Conservation (phyloP, 2,888 invertebrate species). For the Rhorus exstirpatorius region DNA sequence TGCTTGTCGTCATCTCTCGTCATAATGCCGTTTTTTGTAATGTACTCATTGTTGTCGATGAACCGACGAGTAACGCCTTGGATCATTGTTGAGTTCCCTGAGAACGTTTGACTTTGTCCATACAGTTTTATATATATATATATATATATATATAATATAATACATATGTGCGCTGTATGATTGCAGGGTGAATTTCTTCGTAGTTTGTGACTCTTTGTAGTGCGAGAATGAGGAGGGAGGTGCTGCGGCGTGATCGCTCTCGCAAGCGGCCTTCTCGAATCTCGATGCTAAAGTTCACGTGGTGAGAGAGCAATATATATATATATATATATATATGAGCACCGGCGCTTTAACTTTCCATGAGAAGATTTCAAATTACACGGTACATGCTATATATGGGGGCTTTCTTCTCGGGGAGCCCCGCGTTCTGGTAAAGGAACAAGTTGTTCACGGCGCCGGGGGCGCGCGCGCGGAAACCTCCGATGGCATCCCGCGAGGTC, state of each 20-base stretch:
- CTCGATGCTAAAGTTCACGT: conserved; percentile 59
- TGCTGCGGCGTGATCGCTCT: conserved; percentile 80
- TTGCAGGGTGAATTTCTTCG: conserved; percentile 86
- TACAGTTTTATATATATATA: conserved; percentile 11
- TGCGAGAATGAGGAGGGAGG: conserved; percentile 83
- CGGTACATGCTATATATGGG: conserved; percentile 65
- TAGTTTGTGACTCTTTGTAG: conserved; percentile 84
- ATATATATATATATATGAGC: conserved; percentile 29
- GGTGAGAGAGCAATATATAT: conserved; percentile 34
- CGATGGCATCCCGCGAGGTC: conserved; percentile 75
- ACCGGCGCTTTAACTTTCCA: conserved; percentile 73
- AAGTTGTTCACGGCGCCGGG: conserved; percentile 57
- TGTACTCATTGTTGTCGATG: conserved; percentile 56
- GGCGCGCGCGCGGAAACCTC: conserved; percentile 70
- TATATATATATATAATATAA: conserved; percentile 30
- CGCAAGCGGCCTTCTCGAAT: conserved; percentile 45
- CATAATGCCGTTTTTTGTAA: conserved; percentile 8
- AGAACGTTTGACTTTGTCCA: conserved; percentile 83
- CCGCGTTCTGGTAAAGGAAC: conserved; percentile 65
- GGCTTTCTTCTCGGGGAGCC: conserved; percentile 67
- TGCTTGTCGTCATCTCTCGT: conserved; percentile 13
- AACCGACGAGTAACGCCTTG: conserved; percentile 74
- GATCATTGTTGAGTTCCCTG: conserved; percentile 78
- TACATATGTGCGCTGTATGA: conserved; percentile 73
- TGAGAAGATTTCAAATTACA: conserved; percentile 85